These are phyloP conservation scores for Xylota segnis DNA, from an alignment of 2,888 invertebrate genomes.

Conservation along the genomic window DNA sequence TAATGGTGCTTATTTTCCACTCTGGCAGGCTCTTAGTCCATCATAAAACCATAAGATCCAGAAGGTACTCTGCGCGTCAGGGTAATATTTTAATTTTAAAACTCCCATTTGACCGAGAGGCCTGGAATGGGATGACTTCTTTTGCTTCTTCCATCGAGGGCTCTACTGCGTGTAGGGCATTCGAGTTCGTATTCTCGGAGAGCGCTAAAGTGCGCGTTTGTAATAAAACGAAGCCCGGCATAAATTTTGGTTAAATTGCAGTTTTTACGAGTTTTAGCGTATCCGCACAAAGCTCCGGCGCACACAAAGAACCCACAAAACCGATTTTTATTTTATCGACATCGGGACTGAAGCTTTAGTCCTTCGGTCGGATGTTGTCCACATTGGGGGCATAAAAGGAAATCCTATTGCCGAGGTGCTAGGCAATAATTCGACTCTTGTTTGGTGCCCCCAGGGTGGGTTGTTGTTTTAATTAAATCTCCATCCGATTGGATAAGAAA, in stretches of 20 bases:
- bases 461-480: conserved; percentile 70
- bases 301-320: conserved; percentile 28
- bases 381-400: background rate
- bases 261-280: conserved; percentile 50
- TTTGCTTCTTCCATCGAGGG: background rate
- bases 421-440: conserved; percentile 23
- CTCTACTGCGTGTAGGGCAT: background rate
- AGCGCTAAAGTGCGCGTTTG: conserved; percentile 40
- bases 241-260: conserved; percentile 56
- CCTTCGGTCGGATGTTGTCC: background rate
- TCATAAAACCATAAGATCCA: conserved; percentile 33
- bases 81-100: conserved; percentile 53
- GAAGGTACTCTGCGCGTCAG: background rate
- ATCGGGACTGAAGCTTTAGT: background rate
- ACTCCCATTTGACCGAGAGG: conserved; percentile 18
- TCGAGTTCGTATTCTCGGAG: conserved; percentile 1
- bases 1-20: conserved; percentile 31
- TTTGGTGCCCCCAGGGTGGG: background rate
- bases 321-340: conserved; percentile 44
- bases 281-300: conserved; percentile 6
- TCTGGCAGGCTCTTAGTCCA: conserved; percentile 27
- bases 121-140: background rate
- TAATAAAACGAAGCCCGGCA: conserved; percentile 51
- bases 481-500: conserved; percentile 31
- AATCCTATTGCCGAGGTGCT: conserved; percentile 42